Evolutionary conservation across 2,113 vertebrate genomes (phyloP).

Genomic region (Buteo buteo): DNA sequence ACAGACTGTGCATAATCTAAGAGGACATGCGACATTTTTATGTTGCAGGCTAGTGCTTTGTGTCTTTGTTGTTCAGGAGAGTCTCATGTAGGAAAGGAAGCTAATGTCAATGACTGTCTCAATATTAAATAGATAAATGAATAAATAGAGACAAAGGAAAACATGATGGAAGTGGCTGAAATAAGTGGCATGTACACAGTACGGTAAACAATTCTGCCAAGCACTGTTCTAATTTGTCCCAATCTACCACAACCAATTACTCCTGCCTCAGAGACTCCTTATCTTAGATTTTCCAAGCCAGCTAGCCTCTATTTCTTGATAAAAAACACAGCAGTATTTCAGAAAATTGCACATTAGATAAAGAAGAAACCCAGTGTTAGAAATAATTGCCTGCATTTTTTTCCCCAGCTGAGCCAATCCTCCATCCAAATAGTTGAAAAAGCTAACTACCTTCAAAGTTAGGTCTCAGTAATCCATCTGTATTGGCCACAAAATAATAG

Average conservation of each 20-base stretch:
- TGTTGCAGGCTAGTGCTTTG: slow-evolving; percentile 16
- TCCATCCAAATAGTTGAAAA: slow-evolving; percentile 30
- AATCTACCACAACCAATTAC: slow-evolving; percentile 29
- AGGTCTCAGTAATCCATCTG: neutral
- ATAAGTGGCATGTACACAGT: neutral
- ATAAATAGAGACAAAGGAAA: slow-evolving; percentile 5
- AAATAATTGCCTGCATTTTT: slow-evolving; percentile 40
- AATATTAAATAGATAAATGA: slow-evolving; percentile 10
- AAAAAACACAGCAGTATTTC: slow-evolving; percentile 45
- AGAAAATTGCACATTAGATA: slow-evolving; percentile 59
- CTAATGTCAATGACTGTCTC: neutral
- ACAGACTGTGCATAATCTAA: slow-evolving; percentile 33
- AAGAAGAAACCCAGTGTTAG: slow-evolving; percentile 17
- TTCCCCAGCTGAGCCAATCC: neutral
- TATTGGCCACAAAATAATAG: slow-evolving; percentile 16
- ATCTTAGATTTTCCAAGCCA: slow-evolving; percentile 41
- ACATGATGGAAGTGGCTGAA: neutral
- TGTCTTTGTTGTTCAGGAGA: slow-evolving; percentile 1
- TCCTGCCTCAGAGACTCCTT: slow-evolving; percentile 11
- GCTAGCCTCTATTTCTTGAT: slow-evolving; percentile 30
- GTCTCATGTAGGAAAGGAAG: neutral
- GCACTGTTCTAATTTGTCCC: neutral
- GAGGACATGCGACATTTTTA: slow-evolving; percentile 13
- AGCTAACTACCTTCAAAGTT: slow-evolving; percentile 11
- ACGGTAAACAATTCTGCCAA: neutral